phyloP scores from a whole-genome alignment of 2,113 vertebrate species.

The Crotophaga sulcirostris region DNA sequence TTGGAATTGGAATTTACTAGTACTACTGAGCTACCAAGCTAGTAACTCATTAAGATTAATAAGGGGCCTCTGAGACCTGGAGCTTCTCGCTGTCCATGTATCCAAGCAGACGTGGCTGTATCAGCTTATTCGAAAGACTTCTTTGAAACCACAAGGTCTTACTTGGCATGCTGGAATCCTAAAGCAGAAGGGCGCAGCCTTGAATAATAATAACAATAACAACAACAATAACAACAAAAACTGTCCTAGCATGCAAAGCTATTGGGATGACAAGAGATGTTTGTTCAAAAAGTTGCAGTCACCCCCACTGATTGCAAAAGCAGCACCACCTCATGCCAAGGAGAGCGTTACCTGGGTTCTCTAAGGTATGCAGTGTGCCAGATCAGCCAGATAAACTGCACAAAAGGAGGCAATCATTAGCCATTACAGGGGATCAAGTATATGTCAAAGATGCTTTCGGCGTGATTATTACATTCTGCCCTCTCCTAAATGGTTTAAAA shows the following conservation, averaged over 20 bases:
- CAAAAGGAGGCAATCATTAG: not conserved
- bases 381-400: not conserved
- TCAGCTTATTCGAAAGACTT: not conserved
- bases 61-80: not conserved
- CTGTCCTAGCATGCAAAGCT: not conserved
- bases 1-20: not conserved
- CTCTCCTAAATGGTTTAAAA: not conserved
- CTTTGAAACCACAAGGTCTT: not conserved
- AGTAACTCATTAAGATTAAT: not conserved
- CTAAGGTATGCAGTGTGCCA: not conserved
- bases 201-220: not conserved
- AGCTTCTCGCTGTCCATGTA: not conserved
- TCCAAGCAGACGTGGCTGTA: not conserved
- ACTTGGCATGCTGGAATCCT: not conserved
- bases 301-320: not conserved
- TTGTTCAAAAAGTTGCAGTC: slow-evolving; percentile 17
- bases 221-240: not conserved
- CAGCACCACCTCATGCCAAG: not conserved
- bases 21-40: not conserved
- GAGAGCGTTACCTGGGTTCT: not conserved
- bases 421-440: not conserved
- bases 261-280: not conserved
- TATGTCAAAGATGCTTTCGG: not conserved
- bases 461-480: not conserved
- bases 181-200: not conserved